Evolutionary conservation across 2,888 invertebrate species (phyloP), one percentile per base, ranked within the genome.

Genomic region (Phaedon cochleariae): DNA sequence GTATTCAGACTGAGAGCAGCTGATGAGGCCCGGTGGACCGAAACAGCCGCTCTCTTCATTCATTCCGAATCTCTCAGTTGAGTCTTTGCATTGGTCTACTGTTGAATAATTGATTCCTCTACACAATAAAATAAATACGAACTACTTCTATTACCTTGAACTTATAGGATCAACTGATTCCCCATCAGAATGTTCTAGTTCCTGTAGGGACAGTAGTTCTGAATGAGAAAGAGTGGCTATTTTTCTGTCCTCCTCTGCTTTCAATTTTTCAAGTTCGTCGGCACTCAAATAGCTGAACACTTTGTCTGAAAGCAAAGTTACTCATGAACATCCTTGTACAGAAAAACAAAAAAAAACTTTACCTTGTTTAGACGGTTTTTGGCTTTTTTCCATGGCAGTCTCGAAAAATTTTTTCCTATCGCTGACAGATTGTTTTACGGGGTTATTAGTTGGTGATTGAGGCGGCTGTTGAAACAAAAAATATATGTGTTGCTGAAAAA

Each of bases 381-480:
- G 90, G 83, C 93, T 93, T 83, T 95, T 94, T 85, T 96, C 94
- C 90, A 97, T 96, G 69, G 97, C 97, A 81, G 93, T 92, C 86
- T 98, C 97, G 84, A 98, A 98, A 85, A 96, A 95, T 81, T 92
- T 93, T 85, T 95, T 95, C 86, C 95, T 94, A 85, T 96, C 94
- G 83, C 94, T 95, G 80, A 97, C 96, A 68, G 92, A 91, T 82
- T 95, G 91, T 87, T 94, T 94, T 80, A 90, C 89, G 80, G 90
- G 88, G 84, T 88, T 89, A 79, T 88, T 89, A 81, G 90, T 90
- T 78, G 90, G 89, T 78, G 92, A 91, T 77, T 90, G 89, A 76
- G 90, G 83, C 21, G 84, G 84, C 84, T 84, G 72, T 66, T 51
- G 62, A 70, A 68, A 72, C 41, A 15, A 57, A 57, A 17, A 45